Evolutionary conservation across 2,888 invertebrate species (phyloP), one percentile per base, ranked within the genome.

Genomic region (Sclerodermus sp.): DNA sequence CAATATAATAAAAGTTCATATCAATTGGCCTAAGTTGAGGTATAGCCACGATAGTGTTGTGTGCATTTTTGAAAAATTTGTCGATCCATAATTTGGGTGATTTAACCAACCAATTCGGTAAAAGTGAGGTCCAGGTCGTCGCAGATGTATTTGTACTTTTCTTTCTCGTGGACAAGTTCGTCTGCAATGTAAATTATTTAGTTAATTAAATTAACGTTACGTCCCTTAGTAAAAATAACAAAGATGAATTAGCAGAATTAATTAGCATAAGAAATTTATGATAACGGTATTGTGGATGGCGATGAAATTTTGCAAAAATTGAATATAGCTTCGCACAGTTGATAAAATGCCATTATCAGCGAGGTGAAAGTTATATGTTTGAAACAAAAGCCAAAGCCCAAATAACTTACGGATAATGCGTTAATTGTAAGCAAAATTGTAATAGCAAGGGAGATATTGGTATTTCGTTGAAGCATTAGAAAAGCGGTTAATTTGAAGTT

Each of bases 101-200:
- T 58, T 79, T 77, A 80, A 74, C 80, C 80, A 68, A 80, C 79
- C 67, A 92, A 89, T 81, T 92, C 92, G 83, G 96, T 94, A 86
- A 98, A 97, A 79, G 98, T 98, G 80, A 93, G 92, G 84, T 99
- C 98, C 87, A 99, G 87, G 83, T 98, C 98, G 88, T 98, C 98
- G 86, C 96, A 96, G 85, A 99, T 97, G 84, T 93, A 91, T 88
- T 97, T 98, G 95, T 96, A 98, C 82, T 96, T 95, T 85, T 98
- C 97, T 88, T 98, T 99, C 83, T 93, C 93, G 81, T 91, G 88
- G 77, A 94, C 92, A 80, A 94, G 88, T 81, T 94, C 93, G 88
- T 94, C 94, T 94, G 87, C 68, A 83, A 83, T 53, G 53, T 47
- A 65, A 62, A 8, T 34, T 4, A 8, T 34, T 4, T n/a, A 34